phyloP scores from a whole-genome alignment of 2,888 invertebrate genomes.

The Pseudanteris insignis region DNA sequence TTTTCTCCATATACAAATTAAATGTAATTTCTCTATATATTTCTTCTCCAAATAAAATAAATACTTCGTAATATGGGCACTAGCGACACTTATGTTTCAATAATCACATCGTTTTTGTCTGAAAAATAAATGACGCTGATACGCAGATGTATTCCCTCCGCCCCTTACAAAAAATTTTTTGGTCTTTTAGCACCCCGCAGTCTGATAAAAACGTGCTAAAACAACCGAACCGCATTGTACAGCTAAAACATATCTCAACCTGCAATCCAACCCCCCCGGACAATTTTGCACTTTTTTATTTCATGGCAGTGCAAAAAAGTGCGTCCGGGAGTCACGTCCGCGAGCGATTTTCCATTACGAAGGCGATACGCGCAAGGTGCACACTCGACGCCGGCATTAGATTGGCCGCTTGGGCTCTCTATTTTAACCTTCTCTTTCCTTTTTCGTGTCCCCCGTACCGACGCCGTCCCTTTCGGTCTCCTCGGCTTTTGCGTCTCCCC shows the following conservation, averaged over 20 bases:
- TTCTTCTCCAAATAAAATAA: too few species aligned
- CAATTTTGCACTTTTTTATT: slow-evolving; percentile 14
- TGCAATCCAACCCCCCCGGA: slow-evolving; percentile 14
- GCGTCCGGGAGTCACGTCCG: slow-evolving; percentile 29
- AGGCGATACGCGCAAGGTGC: slow-evolving; percentile 34
- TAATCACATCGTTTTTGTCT: too few species aligned
- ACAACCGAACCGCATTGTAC: slow-evolving; percentile 22
- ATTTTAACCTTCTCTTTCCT: slow-evolving; percentile 6
- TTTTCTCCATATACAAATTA: too few species aligned
- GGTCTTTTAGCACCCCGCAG: slow-evolving; percentile 23
- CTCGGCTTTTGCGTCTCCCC: slow-evolving; percentile 3
- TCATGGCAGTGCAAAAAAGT: slow-evolving; percentile 6
- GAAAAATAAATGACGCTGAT: too few species aligned
- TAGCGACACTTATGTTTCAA: too few species aligned
- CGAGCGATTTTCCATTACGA: slow-evolving; percentile 41
- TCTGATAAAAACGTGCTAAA: slow-evolving; percentile 29
- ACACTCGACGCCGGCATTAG: slow-evolving; percentile 39
- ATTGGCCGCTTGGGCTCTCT: slow-evolving; percentile 39
- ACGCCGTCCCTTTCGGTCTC: background rate
- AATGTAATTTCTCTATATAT: too few species aligned
- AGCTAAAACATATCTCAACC: slow-evolving; percentile 22
- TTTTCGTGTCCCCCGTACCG: background rate
- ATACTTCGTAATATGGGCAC: too few species aligned
- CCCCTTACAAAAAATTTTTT: too few species aligned
- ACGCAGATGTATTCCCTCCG: too few species aligned